Conservation (phyloP, 2,888 invertebrate species). For the Himalopsyche anomala region DNA sequence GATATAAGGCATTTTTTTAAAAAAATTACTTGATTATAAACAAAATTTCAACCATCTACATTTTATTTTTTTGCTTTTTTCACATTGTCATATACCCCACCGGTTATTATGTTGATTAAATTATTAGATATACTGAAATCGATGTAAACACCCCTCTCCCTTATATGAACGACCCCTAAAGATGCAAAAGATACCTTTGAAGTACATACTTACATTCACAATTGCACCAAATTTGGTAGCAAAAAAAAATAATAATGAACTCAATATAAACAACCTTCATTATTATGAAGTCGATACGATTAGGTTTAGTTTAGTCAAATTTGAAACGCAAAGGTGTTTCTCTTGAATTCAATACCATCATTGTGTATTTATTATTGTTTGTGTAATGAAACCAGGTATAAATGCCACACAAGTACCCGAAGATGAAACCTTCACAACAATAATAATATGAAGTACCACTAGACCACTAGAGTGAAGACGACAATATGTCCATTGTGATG, state of each 20-base stretch:
- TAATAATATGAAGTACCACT: slow-evolving; percentile 3
- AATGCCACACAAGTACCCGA: slow-evolving; percentile 36
- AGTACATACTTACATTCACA: too few relatives aligned
- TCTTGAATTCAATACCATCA: slow-evolving; percentile 21
- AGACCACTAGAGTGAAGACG: slow-evolving; percentile 24
- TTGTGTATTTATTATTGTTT: slow-evolving; percentile 12
- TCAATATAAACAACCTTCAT: neutral
- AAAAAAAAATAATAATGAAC: slow-evolving; percentile 38
- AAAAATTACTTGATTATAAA: too few relatives aligned
- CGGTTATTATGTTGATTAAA: too few relatives aligned
- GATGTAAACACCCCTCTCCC: too few relatives aligned
- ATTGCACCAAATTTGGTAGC: neutral
- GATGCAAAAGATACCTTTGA: too few relatives aligned
- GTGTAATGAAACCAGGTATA: slow-evolving; percentile 38
- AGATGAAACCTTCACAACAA: slow-evolving; percentile 7
- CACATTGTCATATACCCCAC: too few relatives aligned
- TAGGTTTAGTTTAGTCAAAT: neutral
- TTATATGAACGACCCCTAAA: too few relatives aligned
- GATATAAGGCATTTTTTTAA: too few relatives aligned
- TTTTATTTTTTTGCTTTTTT: too few relatives aligned
- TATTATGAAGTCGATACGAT: slow-evolving; percentile 18
- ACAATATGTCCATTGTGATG: slow-evolving; percentile 24
- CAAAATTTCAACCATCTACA: too few relatives aligned
- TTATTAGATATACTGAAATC: too few relatives aligned
- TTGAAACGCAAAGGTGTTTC: slow-evolving; percentile 14